Percentiles rank a stretch among this genome's conserved stretches.
Conservation (phyloP, 2,888 invertebrate genomes). For the Cataglyphis cursor region DNA sequence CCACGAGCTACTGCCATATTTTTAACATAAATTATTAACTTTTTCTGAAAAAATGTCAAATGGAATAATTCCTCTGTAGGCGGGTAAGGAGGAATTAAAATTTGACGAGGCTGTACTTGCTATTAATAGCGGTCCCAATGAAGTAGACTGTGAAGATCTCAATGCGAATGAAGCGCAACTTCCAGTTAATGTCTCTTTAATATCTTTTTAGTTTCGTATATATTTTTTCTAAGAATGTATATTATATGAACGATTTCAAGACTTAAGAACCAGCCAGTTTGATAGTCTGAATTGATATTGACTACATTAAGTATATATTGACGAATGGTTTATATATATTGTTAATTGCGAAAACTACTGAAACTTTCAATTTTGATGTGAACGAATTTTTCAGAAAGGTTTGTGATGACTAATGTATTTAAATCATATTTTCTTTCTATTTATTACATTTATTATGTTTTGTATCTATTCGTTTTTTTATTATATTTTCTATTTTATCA, state of each 20-base stretch:
- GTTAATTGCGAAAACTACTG: conserved; percentile 10
- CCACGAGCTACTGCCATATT: conserved; percentile 59
- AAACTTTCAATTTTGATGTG: not conserved
- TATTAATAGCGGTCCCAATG: conserved; percentile 68
- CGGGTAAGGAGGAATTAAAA: conserved; percentile 76
- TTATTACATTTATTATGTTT: not conserved
- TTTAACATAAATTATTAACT: conserved; percentile 65
- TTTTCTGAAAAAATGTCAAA: conserved; percentile 73
- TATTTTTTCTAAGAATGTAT: conserved; percentile 5
- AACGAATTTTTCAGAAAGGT: not conserved
- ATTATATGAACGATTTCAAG: conserved; percentile 31
- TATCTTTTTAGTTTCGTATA: conserved; percentile 10
- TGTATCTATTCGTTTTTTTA: not conserved
- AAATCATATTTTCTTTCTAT: conserved; percentile 7
- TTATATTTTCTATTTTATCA: not conserved
- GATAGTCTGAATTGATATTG: conserved; percentile 21
- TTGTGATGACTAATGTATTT: not conserved
- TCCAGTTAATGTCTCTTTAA: conserved; percentile 71
- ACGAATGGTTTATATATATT: conserved; percentile 8
- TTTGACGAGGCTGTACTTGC: conserved; percentile 70
- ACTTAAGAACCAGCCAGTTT: conserved; percentile 29
- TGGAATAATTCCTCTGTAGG: conserved; percentile 76
- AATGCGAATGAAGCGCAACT: conserved; percentile 73
- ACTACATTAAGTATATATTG: conserved; percentile 37
- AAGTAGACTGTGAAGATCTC: conserved; percentile 74